phyloP scores from a whole-genome alignment of 2,113 vertebrate genomes.

The Chunga burmeisteri region DNA sequence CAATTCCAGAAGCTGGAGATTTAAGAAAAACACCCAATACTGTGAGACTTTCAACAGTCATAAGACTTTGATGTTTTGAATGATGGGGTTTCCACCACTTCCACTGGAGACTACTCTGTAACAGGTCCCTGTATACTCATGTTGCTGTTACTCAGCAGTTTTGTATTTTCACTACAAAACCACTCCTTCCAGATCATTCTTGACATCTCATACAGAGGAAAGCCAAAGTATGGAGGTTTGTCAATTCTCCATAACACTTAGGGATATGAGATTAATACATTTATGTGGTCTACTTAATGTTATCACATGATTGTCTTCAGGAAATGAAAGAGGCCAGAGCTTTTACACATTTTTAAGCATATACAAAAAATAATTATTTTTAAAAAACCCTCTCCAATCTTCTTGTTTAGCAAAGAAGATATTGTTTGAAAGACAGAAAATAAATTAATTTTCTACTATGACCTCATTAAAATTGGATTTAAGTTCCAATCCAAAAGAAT shows the following conservation, averaged over 20 bases:
- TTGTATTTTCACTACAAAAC: constrained; percentile 39
- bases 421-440: constrained; percentile 61
- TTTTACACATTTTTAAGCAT: background rate
- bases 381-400: background rate
- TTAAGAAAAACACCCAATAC: background rate
- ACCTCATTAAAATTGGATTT: constrained; percentile 68
- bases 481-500: constrained; percentile 55
- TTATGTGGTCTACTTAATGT: background rate
- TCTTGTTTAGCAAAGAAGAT: constrained; percentile 41
- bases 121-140: background rate
- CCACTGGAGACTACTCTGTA: background rate
- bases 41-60: background rate
- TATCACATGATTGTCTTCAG: constrained; percentile 42
- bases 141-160: constrained; percentile 53
- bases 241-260: background rate
- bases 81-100: constrained; percentile 37
- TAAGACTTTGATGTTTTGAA: constrained; percentile 35
- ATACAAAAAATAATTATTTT: background rate
- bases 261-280: background rate
- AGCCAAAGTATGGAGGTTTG: constrained; percentile 9
- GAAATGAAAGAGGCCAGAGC: constrained; percentile 19
- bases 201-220: constrained; percentile 26
- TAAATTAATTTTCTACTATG: constrained; percentile 48
- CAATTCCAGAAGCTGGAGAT: constrained; percentile 1
- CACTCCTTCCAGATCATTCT: background rate